Base-by-base conservation (phyloP, 2,888 invertebrate genomes). In the Liopterus haemorrhoidalis region DNA sequence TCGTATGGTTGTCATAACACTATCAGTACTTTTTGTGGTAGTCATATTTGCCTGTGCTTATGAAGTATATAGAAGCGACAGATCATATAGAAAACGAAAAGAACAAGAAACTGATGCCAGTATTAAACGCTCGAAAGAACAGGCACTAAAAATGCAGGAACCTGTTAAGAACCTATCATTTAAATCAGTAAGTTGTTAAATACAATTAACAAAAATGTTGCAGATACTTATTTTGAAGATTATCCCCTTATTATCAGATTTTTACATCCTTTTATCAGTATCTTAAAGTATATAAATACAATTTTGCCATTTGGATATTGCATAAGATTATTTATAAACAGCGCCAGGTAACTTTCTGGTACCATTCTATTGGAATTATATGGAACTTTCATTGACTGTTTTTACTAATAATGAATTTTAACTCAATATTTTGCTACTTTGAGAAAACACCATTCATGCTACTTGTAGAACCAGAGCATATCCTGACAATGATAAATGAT, bases 81-180 rank as follows among this genome's bases (percentile, higher is more conserved):
- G 82, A 58, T 78, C 79, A 31, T 82, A 87, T 63, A 82, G 80
- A 64, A 69, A 78, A 54, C 76, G 81, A 38, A 74, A 82, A 49
- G 84, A 86, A 62, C 78, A 81, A 55, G 81, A 84, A 68, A 82
- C 85, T 0, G 85, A 87, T 59, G 84, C 83, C 56, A 79, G 78
- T 54, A 82, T 85, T 45, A 71, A 83, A 57, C 76, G 82, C 67
- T 80, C 76, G 36, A 85, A 83, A 62, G 83, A 84, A 58, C 82
- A 83, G 57, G 83, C 84, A 0, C 75, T 79, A 1, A 81, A 82
- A 66, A 62, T 75, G 32, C 80, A 80, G 55, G 82, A 82, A 46
- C 59, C 6, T 6, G 9, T 44, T 63, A 32, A 62, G 65, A 25
- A 64, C 75, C 5, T 69, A 65, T 48, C 59, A n/a, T 43, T 41